These are phyloP conservation scores for Geopemphigus sp. DNA, from an alignment of 1,140 invertebrate genomes.

Conservation along the genomic window DNA sequence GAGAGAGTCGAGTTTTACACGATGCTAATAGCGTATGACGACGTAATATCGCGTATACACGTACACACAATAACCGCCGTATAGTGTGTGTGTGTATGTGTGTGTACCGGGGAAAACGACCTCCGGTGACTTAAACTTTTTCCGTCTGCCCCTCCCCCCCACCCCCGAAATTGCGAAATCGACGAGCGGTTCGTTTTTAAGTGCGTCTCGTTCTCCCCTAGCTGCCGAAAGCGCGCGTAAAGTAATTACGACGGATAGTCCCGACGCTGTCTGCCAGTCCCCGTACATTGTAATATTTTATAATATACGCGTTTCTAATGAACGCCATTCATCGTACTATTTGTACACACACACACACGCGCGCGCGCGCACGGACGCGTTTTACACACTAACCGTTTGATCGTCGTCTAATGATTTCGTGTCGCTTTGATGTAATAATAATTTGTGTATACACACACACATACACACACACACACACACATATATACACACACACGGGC, in stretches of 20 bases:
- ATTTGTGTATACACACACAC: no score
- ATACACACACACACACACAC: no score
- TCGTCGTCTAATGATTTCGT: conserved; percentile 31
- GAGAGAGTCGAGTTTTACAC: neutral
- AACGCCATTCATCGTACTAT: conserved; percentile 23
- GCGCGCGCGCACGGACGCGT: neutral
- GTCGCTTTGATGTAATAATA: conserved; percentile 26
- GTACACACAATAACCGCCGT: neutral
- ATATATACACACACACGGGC: no score
- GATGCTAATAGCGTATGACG: neutral
- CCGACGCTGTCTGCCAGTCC: neutral
- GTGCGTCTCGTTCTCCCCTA: neutral
- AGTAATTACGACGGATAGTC: conserved; percentile 47
- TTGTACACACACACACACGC: neutral
- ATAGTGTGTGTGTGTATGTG: neutral
- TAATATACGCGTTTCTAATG: conserved; percentile 21
- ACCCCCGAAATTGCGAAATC: neutral
- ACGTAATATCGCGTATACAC: neutral
- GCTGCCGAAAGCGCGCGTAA: neutral
- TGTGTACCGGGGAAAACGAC: neutral
- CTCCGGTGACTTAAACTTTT: neutral
- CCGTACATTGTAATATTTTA: neutral
- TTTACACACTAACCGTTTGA: conserved; percentile 7
- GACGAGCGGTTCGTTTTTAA: neutral
- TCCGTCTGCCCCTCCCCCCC: neutral